Base-by-base conservation (phyloP, 2,797 vertebrate genomes). In the Etheostoma nigrum region DNA sequence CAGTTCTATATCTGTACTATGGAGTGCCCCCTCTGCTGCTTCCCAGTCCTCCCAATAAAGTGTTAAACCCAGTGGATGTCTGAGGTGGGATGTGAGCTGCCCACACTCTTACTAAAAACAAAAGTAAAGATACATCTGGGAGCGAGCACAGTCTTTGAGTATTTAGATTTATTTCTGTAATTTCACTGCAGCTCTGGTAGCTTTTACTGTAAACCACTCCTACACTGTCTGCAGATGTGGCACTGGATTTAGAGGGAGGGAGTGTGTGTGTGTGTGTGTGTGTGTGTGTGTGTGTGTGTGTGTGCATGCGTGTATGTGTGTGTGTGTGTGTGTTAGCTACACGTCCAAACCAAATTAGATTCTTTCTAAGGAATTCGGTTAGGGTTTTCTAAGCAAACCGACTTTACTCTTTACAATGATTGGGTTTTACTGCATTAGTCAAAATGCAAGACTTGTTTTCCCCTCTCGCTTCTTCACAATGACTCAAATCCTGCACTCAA, bases 191-290 rank as follows among this genome's bases (percentile, higher is more conserved):
- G 78, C 88, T 79, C 67, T 5, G 72, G 88, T 83, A 85, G 89
- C 91, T 94, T 58, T 93, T 91, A 92, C 93, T 88, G 92, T 91
- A 92, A 94, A 88, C 92, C 88, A 88, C 92, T 92, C 91, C 92
- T 86, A 90, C 90, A 83, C 76, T 65, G 87, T 93, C 87, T 91
- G 92, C 92, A 93, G 87, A 93, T 93, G 92, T 92, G 89, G 88
- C 86, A 64, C 75, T 81, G 65, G 75, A 66, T 88, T 49, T 59
- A 74, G 80, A 74, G 64, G 78, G 84, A 81, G 74, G 77, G 81
- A 58, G 33, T 77, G 54, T 36, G 9, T 58, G 21, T 72, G 67
- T 52, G 40, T 74, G 10, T 40, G 36, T 64, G 52, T 60, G 57
- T 51, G 64, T 40, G 36, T 68, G 44, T 27, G 47, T 23, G 40